Base-by-base conservation (phyloP, 1,140 invertebrate species). In the Triops cancriformis region DNA sequence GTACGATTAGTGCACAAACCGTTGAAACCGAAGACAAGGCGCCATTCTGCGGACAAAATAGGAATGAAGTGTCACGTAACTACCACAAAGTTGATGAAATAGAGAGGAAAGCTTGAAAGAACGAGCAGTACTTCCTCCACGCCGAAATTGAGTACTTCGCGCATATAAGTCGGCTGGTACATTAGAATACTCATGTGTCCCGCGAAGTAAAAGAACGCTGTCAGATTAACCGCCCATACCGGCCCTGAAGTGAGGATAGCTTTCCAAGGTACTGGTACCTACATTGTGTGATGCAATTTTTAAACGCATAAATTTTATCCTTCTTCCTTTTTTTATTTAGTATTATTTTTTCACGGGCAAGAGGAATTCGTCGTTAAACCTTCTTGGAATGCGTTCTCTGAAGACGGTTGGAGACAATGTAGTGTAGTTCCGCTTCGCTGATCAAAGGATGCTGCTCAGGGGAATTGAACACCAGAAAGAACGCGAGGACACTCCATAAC, bases 121-220 rank as follows among this genome's bases (percentile, higher is more conserved):
- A n/a, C n/a, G n/a, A n/a, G n/a, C 80, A 79, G 76, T 82, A 89
- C 88, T 80, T 84, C 80, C 81, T 86, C 80, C 28, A 89, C 84
- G 79, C 88, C 83, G 80, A 88, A 88, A 78, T 86, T 82, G 1
- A 91, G 82, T 26, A 89, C 85, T 82, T 88, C 85, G 73, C 86
- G 86, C 81, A 90, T 84, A 81, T 88, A 90, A 5, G 85, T 86
- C 0, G 89, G 89, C 14, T 90, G 81, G 75, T 86, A 85, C 41
- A 87, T 88, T 5, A 88, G 82, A 81, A 90, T 83, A 9, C 87
- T 89, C 80, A 88, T 89, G 80, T 88, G 87, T 5, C 86, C 87
- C 88, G 89, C 90, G 81, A 89, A 87, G 79, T 87, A 86, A 51
- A 87, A 86, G 81, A 89, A 88, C 81, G 90, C 88, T 18, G 87